Conservation (phyloP, 64 coral and sea anemone genomes). For the Stichodactyla mertensii region DNA sequence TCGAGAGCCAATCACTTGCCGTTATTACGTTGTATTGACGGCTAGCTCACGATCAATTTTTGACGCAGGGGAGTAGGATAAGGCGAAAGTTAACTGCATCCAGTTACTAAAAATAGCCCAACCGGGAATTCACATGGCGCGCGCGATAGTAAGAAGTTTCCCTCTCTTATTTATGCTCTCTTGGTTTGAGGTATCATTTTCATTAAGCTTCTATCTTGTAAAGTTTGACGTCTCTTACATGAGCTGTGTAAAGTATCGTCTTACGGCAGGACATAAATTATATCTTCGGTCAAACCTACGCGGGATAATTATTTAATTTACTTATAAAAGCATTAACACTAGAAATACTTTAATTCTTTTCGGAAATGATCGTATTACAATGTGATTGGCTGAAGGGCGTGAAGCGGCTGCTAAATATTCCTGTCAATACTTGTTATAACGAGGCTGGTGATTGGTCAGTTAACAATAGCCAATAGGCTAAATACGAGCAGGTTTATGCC, state of each 20-base stretch:
- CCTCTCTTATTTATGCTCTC: too few relatives aligned
- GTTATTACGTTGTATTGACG: too few relatives aligned
- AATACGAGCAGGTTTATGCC: slow-evolving; percentile 13
- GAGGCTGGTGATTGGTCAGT: neutral
- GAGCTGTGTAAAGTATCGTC: neutral
- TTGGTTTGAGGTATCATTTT: neutral
- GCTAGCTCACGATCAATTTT: too few relatives aligned
- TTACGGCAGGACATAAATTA: neutral
- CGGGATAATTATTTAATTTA: neutral
- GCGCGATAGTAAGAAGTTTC: too few relatives aligned
- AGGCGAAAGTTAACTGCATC: too few relatives aligned
- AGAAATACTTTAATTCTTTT: neutral
- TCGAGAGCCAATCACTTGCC: too few relatives aligned
- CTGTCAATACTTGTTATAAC: neutral
- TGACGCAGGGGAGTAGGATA: too few relatives aligned
- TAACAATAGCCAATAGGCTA: slow-evolving; percentile 4
- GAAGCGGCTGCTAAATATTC: slow-evolving; percentile 13
- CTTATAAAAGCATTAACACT: neutral
- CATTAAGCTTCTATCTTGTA: neutral
- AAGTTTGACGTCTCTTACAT: neutral
- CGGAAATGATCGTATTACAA: slow-evolving; percentile 9
- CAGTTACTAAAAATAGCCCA: too few relatives aligned
- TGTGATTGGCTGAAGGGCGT: slow-evolving; percentile 20
- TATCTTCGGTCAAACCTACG: neutral
- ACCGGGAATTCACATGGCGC: too few relatives aligned